Evolutionary conservation across 2,113 vertebrate species (phyloP).

Genomic region (Leuciscus idus): DNA sequence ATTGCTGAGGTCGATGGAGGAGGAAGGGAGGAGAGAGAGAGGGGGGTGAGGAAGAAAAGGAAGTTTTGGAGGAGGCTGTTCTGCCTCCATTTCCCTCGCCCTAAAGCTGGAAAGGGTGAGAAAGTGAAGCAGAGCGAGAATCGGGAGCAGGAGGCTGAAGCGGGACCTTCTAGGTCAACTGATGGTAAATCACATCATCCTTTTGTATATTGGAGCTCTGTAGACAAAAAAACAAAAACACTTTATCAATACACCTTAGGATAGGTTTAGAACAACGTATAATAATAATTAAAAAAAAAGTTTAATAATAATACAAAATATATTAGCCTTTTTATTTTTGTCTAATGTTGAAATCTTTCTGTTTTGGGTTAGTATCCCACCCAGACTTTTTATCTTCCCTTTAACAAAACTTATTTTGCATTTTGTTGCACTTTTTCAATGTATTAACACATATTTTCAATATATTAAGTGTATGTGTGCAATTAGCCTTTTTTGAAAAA

Average conservation of each 20-base stretch:
- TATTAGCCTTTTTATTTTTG: too few species aligned
- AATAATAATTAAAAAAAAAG: too few species aligned
- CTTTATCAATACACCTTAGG: neutral
- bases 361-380: too few species aligned
- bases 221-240: neutral
- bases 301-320: too few species aligned
- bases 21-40: neutral
- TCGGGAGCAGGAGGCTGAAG: neutral
- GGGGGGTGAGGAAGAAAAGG: neutral
- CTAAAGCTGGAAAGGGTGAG: neutral
- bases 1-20: neutral
- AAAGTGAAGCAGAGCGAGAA: neutral
- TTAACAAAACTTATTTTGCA: too few species aligned
- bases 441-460: too few species aligned
- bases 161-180: neutral
- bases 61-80: neutral
- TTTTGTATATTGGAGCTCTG: neutral
- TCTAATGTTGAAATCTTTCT: too few species aligned
- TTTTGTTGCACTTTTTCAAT: neutral
- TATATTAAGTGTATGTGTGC: too few species aligned
- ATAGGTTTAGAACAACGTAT: too few species aligned
- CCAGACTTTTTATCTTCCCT: too few species aligned
- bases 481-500: too few species aligned
- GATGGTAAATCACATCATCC: neutral
- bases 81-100: neutral